phyloP scores from a whole-genome alignment of 2,888 invertebrate genomes.

The Daptonema setosum region DNA sequence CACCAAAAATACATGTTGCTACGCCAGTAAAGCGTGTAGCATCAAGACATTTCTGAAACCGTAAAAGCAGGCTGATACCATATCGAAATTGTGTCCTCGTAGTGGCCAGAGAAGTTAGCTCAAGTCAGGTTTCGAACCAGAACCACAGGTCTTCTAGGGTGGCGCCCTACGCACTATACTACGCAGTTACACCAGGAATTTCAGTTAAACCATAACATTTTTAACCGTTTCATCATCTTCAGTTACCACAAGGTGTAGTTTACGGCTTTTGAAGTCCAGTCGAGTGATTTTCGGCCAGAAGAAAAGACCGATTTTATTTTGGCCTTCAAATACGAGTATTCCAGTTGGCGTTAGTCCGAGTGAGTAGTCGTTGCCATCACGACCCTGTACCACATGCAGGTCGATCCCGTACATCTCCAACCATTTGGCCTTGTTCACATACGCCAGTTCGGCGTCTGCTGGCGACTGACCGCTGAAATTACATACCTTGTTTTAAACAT shows the following conservation, averaged over 20 bases:
- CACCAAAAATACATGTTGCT: too few relatives aligned
- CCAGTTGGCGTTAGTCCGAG: slow-evolving; percentile 92
- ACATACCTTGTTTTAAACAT: background rate
- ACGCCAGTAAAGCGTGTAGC: too few relatives aligned
- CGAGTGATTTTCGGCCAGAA: slow-evolving; percentile 97
- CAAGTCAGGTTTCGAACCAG: too few relatives aligned
- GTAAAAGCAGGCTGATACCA: too few relatives aligned
- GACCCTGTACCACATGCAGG: slow-evolving; percentile 72
- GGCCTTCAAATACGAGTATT: slow-evolving; percentile 85
- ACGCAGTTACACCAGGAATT: too few relatives aligned
- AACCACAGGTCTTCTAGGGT: background rate
- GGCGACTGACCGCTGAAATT: slow-evolving; percentile 53
- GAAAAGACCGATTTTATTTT: slow-evolving; percentile 87
- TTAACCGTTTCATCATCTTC: slow-evolving; percentile 65
- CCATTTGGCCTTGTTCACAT: slow-evolving; percentile 70
- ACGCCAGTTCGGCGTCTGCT: slow-evolving; percentile 80
- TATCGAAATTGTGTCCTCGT: too few relatives aligned
- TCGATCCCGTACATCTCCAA: slow-evolving; percentile 97
- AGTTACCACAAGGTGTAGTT: slow-evolving; percentile 80
- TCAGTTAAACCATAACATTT: too few relatives aligned
- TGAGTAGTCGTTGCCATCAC: slow-evolving; percentile 84
- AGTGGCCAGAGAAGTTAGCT: too few relatives aligned
- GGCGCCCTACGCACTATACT: background rate
- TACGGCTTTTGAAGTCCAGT: slow-evolving; percentile 90
- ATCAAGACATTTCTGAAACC: too few relatives aligned